A percentile compares a stretch with the other conserved stretches of the same genome.
phyloP scores from a whole-genome alignment of 2,113 vertebrate species.

The Carlito syrichta region DNA sequence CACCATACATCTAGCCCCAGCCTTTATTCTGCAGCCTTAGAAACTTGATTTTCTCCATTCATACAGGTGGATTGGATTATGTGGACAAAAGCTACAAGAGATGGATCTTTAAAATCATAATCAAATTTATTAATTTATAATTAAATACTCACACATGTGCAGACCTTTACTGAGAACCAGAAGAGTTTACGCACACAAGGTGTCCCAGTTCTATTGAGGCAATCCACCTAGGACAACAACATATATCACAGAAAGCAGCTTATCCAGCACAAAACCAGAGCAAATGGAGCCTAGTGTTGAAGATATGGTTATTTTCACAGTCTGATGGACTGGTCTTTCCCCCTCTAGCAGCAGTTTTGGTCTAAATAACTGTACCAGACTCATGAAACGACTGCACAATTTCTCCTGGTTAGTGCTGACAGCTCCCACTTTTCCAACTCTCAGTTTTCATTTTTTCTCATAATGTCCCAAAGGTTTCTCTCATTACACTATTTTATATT shows the following conservation, averaged over 20 bases:
- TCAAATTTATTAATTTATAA: background rate
- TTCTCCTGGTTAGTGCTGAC: background rate
- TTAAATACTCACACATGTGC: background rate
- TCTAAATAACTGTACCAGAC: background rate
- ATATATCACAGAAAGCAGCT: background rate
- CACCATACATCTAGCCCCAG: too few relatives aligned
- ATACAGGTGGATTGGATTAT: background rate
- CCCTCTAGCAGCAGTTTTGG: background rate
- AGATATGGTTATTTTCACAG: background rate
- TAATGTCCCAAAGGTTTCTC: background rate
- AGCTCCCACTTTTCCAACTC: background rate
- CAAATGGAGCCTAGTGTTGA: background rate
- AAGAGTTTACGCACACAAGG: background rate
- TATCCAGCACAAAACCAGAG: background rate
- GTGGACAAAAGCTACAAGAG: background rate
- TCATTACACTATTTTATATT: conserved; percentile 35
- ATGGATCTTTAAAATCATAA: background rate
- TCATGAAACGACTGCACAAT: background rate
- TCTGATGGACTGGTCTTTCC: too few relatives aligned
- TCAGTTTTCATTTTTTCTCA: conserved; percentile 16
- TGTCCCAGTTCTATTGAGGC: too few relatives aligned
- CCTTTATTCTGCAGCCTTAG: background rate
- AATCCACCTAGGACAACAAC: background rate
- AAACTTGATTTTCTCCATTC: background rate
- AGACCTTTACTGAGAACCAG: background rate